Conservation (phyloP, 2,888 invertebrate species). For the Iselma pallidipennis region DNA sequence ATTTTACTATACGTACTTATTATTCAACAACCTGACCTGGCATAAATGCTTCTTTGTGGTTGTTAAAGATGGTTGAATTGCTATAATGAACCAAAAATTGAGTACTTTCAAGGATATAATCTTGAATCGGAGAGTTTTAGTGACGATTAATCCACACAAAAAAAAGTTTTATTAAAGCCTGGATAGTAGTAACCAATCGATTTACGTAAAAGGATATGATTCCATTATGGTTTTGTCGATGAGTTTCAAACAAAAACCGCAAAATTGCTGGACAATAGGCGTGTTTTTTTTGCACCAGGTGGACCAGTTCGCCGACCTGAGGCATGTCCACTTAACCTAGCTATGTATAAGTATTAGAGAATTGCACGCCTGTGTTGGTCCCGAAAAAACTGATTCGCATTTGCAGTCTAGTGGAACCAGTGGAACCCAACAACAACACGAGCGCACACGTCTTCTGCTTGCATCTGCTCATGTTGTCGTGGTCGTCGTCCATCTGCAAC, state of each 20-base stretch:
- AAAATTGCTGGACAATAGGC: background rate
- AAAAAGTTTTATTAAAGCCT: no score
- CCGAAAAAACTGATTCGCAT: background rate
- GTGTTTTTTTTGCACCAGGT: background rate
- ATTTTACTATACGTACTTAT: slow-evolving; percentile 4
- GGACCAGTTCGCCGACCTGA: background rate
- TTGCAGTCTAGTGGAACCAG: background rate
- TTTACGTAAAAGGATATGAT: background rate
- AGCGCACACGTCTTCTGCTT: background rate
- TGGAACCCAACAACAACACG: no score
- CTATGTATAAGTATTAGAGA: background rate
- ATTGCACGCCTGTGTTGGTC: no score
- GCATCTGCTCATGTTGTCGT: slow-evolving; percentile 16
- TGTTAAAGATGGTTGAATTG: background rate
- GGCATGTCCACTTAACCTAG: background rate
- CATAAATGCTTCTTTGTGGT: background rate
- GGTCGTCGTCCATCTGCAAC: slow-evolving; percentile 14
- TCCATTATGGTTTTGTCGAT: no score
- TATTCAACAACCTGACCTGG: background rate
- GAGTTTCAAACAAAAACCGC: background rate
- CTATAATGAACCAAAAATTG: background rate
- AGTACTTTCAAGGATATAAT: no score
- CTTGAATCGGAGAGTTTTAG: no score
- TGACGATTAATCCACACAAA: no score
- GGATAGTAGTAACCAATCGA: no score